A percentile compares a stretch with the other conserved stretches of the same genome.
Conservation (phyloP, 2,113 vertebrate species). For the Thomomys bottae region DNA sequence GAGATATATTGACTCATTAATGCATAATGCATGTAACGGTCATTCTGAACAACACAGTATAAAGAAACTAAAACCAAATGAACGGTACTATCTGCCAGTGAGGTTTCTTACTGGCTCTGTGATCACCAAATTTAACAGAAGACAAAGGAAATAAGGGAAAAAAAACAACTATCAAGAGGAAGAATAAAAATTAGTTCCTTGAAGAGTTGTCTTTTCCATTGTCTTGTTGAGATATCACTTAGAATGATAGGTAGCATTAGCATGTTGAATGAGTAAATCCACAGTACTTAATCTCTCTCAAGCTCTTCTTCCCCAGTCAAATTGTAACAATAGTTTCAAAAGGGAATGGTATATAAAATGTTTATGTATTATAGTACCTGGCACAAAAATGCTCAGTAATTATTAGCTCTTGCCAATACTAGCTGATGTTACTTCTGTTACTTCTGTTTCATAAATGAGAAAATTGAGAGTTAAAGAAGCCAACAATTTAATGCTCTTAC, state of each 20-base stretch:
- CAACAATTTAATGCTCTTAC: not conserved
- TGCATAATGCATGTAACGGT: not conserved
- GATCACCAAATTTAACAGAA: not conserved
- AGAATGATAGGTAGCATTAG: not conserved
- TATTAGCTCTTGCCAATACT: not conserved
- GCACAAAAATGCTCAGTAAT: not conserved
- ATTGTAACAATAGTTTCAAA: not conserved
- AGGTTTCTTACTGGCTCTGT: not conserved
- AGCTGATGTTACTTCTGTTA: not conserved
- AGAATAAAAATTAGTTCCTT: not conserved
- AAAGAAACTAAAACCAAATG: not conserved
- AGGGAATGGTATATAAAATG: not conserved
- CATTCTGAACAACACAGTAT: not conserved
- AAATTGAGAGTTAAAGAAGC: not conserved
- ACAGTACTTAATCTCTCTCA: not conserved
- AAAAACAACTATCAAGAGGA: not conserved
- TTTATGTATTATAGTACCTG: not conserved
- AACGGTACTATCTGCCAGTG: not conserved
- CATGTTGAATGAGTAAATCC: not conserved
- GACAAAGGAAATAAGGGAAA: constrained; percentile 4
- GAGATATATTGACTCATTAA: not conserved
- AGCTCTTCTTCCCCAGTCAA: not conserved
- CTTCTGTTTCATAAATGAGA: constrained; percentile 16
- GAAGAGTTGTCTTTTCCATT: not conserved
- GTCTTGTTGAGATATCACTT: not conserved